Conservation (phyloP, 2,113 vertebrate species). For the Heloderma charlesbogerti region DNA sequence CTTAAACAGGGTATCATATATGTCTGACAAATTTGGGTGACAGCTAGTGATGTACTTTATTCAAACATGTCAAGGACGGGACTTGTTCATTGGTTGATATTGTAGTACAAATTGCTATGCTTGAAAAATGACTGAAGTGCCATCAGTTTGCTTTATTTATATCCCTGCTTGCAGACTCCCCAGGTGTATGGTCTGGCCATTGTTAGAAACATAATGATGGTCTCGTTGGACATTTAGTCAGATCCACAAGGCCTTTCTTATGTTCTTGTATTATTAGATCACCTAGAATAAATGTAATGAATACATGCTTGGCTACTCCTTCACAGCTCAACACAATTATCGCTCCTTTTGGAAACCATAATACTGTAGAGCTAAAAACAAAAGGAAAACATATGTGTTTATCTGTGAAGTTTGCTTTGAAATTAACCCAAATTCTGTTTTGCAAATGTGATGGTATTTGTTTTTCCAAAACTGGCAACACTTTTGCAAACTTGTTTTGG, state of each 20-base stretch:
- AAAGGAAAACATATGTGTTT: conserved; percentile 28
- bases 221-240: too few relatives aligned
- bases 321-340: conserved; percentile 8
- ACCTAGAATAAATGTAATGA: conserved; percentile 20
- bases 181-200: too few relatives aligned
- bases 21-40: too few relatives aligned
- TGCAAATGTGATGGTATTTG: conserved; percentile 35
- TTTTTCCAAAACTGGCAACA: conserved; percentile 52
- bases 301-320: not conserved
- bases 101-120: not conserved
- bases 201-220: not conserved
- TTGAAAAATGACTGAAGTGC: not conserved
- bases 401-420: conserved; percentile 39
- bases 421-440: conserved; percentile 42
- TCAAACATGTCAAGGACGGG: too few relatives aligned
- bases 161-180: not conserved
- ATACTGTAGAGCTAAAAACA: not conserved
- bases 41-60: too few relatives aligned
- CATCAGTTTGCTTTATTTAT: not conserved
- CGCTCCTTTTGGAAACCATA: not conserved
- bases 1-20: too few relatives aligned
- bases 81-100: too few relatives aligned
- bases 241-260: not conserved
- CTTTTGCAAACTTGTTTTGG: conserved; percentile 65
- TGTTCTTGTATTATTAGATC: not conserved